Evolutionary conservation across 2,113 vertebrate species (phyloP).

Genomic region (Dicrurus megarhynchus): DNA sequence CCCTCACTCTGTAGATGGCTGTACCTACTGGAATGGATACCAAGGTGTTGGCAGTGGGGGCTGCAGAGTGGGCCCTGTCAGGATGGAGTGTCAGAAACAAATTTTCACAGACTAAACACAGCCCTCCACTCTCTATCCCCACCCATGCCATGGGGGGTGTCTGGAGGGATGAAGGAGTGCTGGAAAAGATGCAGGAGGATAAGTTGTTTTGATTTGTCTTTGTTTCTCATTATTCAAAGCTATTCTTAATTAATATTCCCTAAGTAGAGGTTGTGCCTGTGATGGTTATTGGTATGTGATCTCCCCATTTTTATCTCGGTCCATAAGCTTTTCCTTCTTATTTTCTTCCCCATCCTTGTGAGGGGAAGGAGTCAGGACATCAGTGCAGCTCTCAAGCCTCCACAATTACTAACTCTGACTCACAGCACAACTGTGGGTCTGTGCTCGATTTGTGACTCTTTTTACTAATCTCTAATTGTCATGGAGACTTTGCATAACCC

Average conservation of each 20-base stretch:
- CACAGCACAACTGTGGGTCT: background rate
- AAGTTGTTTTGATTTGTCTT: background rate
- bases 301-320: background rate
- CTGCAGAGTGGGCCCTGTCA: rapidly evolving
- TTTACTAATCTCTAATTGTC: background rate
- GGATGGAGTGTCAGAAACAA: background rate
- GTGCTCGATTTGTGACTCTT: background rate
- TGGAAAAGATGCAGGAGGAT: background rate
- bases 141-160: rapidly evolving
- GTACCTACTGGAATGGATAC: too few species aligned
- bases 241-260: background rate
- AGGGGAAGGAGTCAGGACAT: background rate
- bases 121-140: background rate
- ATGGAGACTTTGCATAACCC: background rate
- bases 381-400: background rate
- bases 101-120: background rate
- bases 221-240: background rate
- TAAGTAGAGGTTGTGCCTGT: background rate
- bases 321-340: background rate
- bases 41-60: background rate
- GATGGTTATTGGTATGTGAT: background rate
- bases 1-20: background rate
- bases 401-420: background rate
- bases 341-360: background rate
- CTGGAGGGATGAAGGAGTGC: background rate